Conservation (phyloP, 2,113 vertebrate species). For the Progne subis region DNA sequence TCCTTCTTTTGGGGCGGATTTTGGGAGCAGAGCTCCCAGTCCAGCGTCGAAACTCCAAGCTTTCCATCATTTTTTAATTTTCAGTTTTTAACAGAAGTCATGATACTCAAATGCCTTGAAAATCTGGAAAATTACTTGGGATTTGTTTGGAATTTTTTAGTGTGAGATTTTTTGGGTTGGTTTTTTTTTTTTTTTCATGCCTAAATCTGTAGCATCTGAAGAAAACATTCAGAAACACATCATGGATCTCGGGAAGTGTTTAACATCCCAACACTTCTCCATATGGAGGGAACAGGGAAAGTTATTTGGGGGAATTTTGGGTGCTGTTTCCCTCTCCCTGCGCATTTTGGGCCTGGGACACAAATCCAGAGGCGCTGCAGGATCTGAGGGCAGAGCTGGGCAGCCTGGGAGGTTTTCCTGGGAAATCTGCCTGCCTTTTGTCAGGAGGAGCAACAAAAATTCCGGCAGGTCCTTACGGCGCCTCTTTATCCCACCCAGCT, state of each 20-base stretch:
- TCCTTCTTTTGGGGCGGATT: rapidly evolving
- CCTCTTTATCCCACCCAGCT: background rate
- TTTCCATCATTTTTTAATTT: background rate
- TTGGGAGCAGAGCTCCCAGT: background rate
- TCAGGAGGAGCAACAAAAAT: background rate
- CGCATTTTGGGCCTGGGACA: rapidly evolving
- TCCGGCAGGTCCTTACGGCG: background rate
- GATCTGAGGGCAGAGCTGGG: background rate
- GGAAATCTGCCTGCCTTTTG: background rate
- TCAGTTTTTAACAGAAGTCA: background rate
- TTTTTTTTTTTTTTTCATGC: background rate
- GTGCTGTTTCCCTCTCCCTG: rapidly evolving
- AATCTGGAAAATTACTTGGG: background rate
- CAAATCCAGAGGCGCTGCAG: rapidly evolving
- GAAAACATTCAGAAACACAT: background rate
- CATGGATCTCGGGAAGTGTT: background rate
- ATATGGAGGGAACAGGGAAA: background rate
- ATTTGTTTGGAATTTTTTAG: background rate
- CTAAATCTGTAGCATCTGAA: rapidly evolving
- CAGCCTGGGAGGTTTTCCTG: background rate
- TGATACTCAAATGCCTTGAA: background rate
- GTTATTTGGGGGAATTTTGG: background rate
- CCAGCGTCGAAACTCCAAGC: rapidly evolving
- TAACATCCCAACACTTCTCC: background rate
- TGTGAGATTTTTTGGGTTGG: background rate